phyloP scores from a whole-genome alignment of 2,113 vertebrate species.

The Anoplopoma fimbria region DNA sequence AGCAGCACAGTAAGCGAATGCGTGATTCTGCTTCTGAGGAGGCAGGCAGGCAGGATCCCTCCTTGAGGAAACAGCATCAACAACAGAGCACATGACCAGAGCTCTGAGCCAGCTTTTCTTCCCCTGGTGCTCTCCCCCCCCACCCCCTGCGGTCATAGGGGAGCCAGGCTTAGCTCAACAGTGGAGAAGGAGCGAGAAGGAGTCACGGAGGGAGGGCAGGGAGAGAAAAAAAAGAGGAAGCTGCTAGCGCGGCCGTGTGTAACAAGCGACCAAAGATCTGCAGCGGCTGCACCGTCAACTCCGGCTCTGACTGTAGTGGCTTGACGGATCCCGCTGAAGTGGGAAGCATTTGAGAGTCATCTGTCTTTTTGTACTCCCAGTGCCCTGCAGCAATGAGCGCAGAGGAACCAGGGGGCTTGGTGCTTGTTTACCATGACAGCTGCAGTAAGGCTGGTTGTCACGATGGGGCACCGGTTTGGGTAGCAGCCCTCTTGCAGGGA shows the following conservation, averaged over 20 bases:
- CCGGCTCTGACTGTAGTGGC: constrained; percentile 53
- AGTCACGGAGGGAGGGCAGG: constrained; percentile 5
- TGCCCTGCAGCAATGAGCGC: constrained; percentile 63
- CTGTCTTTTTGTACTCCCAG: constrained; percentile 58
- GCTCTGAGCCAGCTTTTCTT: constrained; percentile 72
- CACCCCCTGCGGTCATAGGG: constrained; percentile 67
- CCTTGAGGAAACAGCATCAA: constrained; percentile 69
- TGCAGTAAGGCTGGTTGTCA: constrained; percentile 69
- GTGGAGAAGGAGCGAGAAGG: constrained; percentile 52
- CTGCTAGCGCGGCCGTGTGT: constrained; percentile 65
- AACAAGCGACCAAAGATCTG: constrained; percentile 72
- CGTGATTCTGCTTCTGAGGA: constrained; percentile 63
- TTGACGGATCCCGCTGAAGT: constrained; percentile 69
- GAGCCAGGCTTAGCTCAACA: constrained; percentile 64
- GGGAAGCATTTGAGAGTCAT: constrained; percentile 69
- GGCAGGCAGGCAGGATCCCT: constrained; percentile 65
- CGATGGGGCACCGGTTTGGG: constrained; percentile 49
- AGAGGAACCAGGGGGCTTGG: constrained; percentile 42
- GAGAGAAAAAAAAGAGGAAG: constrained; percentile 54
- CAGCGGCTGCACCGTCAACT: constrained; percentile 68
- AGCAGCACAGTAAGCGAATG: constrained; percentile 48
- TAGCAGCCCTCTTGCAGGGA: constrained; percentile 52
- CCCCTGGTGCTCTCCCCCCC: constrained; percentile 65
- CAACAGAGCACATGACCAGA: constrained; percentile 75
- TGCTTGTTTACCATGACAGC: constrained; percentile 74